Percentiles rank a stretch among this genome's conserved stretches.
Conservation (phyloP, 1,140 invertebrate species). For the Archegozetes longisetosus region DNA sequence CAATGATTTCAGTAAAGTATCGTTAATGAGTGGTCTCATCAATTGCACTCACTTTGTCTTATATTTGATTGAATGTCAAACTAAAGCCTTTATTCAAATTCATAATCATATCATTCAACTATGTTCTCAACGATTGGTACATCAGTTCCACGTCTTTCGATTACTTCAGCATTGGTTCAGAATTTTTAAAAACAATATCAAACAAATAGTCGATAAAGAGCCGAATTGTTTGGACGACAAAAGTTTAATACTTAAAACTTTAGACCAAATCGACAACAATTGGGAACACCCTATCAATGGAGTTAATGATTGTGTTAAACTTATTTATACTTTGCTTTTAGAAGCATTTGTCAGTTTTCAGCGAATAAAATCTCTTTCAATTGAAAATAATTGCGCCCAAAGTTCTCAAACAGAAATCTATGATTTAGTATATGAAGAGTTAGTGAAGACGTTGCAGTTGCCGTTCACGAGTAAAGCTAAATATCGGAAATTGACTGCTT, state of each 20-base stretch:
- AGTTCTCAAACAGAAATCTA: too few species aligned
- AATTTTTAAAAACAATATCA: neutral
- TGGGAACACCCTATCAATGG: constrained; percentile 8
- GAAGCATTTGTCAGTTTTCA: neutral
- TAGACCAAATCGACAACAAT: neutral
- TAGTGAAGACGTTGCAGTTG: neutral
- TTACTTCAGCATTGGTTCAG: constrained; percentile 3
- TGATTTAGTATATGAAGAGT: neutral
- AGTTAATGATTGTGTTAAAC: neutral
- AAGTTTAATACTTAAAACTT: neutral
- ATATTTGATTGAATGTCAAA: neutral
- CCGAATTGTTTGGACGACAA: neutral
- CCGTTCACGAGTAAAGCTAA: constrained; percentile 11
- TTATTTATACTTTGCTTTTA: constrained; percentile 1
- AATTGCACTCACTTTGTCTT: neutral
- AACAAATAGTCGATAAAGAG: neutral
- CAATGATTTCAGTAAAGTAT: neutral
- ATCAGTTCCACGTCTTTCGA: constrained; percentile 4
- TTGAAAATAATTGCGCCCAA: neutral
- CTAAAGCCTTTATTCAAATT: neutral
- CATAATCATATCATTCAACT: neutral
- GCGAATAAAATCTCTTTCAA: neutral
- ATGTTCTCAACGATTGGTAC: neutral
- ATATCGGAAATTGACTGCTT: constrained; percentile 1
- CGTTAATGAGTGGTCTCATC: neutral